These are phyloP conservation scores for Fragum sueziense DNA, from an alignment of 2,888 invertebrate genomes.

Conservation along the genomic window DNA sequence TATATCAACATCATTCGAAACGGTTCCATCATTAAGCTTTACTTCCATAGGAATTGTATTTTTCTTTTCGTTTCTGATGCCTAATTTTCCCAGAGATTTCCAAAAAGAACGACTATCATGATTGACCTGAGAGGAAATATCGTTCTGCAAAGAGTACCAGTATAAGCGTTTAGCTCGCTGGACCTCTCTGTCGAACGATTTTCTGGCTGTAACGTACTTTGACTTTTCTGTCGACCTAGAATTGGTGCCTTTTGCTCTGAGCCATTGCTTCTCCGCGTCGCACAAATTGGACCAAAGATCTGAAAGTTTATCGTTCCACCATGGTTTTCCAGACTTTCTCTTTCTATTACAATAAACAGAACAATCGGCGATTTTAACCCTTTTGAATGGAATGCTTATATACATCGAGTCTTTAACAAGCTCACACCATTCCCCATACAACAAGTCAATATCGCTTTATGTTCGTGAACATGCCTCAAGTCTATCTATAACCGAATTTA, in stretches of 20 bases:
- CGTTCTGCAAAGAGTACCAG: constrained; percentile 15
- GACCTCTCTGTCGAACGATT: constrained; percentile 21
- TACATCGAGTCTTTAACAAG: neutral
- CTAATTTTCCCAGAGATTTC: constrained; percentile 26
- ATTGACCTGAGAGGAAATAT: neutral
- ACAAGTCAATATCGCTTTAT: neutral
- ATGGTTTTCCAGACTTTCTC: constrained; percentile 7
- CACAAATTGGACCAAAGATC: neutral
- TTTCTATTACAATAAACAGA: neutral
- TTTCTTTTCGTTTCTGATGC: constrained; percentile 1
- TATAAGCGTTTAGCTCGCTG: constrained; percentile 22
- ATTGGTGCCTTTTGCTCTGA: neutral
- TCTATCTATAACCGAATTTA: neutral
- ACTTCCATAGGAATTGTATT: constrained; percentile 23
- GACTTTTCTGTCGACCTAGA: neutral
- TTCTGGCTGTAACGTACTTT: neutral
- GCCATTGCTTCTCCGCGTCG: neutral
- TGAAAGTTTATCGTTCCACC: constrained; percentile 14
- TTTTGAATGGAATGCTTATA: neutral
- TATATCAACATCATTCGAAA: neutral
- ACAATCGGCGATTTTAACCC: neutral
- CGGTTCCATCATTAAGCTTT: constrained; percentile 11
- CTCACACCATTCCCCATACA: constrained; percentile 1
- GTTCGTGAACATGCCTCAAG: neutral
- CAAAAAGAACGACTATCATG: constrained; percentile 11